Percentiles rank a stretch among this genome's conserved stretches.
phyloP scores from a whole-genome alignment of 2,888 invertebrate genomes.

The Tetrapedia diversipes region DNA sequence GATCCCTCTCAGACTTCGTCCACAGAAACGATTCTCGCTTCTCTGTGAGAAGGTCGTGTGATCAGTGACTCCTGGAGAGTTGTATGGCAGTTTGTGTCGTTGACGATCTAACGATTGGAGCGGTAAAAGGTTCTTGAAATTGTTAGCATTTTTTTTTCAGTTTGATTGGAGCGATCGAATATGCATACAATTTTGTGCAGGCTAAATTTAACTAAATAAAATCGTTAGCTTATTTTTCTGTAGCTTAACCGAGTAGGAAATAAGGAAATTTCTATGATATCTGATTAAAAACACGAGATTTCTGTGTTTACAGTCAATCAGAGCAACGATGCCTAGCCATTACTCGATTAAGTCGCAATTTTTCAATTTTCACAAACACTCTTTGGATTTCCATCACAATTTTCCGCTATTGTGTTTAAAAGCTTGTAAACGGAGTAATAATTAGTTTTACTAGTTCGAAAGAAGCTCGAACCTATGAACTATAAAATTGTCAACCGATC shows the following conservation, averaged over 20 bases:
- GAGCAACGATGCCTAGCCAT: too few species aligned
- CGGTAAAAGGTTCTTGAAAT: neutral
- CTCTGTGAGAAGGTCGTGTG: slow-evolving; percentile 48
- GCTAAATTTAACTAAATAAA: too few species aligned
- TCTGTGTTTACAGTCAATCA: too few species aligned
- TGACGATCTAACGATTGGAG: neutral
- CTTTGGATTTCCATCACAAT: neutral
- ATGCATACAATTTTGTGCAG: too few species aligned
- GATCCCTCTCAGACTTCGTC: neutral
- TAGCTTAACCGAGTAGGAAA: too few species aligned
- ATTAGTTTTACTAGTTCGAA: slow-evolving; percentile 3
- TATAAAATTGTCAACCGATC: slow-evolving; percentile 19
- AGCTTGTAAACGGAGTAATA: too few species aligned
- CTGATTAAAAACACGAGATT: too few species aligned
- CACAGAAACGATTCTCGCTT: slow-evolving; percentile 13
- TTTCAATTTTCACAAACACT: slow-evolving; percentile 5
- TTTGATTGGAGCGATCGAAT: neutral
- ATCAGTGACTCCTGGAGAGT: neutral
- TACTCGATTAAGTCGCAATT: neutral
- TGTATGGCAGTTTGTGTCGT: neutral
- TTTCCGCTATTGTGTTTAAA: neutral
- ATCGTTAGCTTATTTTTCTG: too few species aligned
- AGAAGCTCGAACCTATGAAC: slow-evolving; percentile 19
- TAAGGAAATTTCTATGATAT: too few species aligned
- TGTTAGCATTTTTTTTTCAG: neutral